Evolutionary conservation across 2,113 vertebrate genomes (phyloP).

Genomic region (Bos javanicus): DNA sequence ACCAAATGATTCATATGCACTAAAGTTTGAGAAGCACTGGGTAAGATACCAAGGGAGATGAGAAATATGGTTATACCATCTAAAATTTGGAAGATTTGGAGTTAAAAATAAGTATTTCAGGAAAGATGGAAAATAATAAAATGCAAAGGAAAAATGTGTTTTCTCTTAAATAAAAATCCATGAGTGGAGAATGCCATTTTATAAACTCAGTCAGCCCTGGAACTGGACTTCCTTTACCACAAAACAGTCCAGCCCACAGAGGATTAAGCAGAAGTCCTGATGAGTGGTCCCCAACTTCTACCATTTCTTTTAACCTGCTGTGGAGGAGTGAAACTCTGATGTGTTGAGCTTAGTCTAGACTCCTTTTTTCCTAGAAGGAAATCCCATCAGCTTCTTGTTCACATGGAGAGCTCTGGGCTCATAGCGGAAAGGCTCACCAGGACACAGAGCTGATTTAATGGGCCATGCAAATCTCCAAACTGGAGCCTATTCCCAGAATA

Average conservation of each 20-base stretch:
- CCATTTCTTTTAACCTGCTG: not conserved
- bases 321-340: not conserved
- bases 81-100: not conserved
- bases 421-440: not conserved
- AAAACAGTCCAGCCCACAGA: not conserved
- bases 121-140: not conserved
- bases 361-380: not conserved
- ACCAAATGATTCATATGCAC: not conserved
- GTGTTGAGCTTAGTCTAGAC: not conserved
- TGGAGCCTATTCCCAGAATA: not conserved
- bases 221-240: not conserved
- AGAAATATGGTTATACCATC: not conserved
- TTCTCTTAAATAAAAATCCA: not conserved
- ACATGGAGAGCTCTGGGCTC: not conserved
- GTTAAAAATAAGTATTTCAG: not conserved
- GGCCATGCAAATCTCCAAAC: not conserved
- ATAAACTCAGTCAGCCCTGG: not conserved
- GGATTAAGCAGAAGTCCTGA: not conserved
- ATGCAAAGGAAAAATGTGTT: not conserved
- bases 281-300: not conserved
- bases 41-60: not conserved
- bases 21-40: not conserved
- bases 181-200: not conserved
- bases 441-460: not conserved
- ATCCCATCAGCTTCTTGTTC: not conserved